Conservation (phyloP, 1,140 invertebrate genomes). For the Nomia melanderi region DNA sequence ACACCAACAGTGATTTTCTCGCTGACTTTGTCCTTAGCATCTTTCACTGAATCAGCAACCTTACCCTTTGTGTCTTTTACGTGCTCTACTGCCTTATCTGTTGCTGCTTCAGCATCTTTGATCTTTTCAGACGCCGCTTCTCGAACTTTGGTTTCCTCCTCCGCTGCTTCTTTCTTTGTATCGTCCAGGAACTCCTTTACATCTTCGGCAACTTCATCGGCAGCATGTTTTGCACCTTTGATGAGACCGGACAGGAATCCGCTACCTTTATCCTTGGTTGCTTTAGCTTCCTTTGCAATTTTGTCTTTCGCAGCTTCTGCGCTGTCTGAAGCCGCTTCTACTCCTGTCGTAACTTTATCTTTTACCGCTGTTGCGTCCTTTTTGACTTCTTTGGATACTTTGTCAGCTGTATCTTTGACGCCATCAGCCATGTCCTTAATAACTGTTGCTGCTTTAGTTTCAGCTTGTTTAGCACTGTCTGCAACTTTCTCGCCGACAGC, state of each 20-base stretch:
- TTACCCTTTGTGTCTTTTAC: constrained; percentile 31
- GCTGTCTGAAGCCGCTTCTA: constrained; percentile 1
- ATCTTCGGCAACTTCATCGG: constrained; percentile 72
- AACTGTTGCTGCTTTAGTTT: constrained; percentile 3
- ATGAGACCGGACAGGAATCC: constrained; percentile 64
- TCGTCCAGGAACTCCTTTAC: constrained; percentile 71
- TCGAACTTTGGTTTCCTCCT: constrained; percentile 55
- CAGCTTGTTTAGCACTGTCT: constrained; percentile 23
- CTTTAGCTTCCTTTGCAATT: constrained; percentile 49
- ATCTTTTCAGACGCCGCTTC: constrained; percentile 27
- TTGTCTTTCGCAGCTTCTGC: constrained; percentile 43
- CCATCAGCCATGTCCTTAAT: neutral
- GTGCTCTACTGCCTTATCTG: neutral
- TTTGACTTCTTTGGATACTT: constrained; percentile 34
- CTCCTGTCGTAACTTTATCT: constrained; percentile 22
- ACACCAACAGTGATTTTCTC: constrained; percentile 5
- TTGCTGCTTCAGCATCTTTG: constrained; percentile 15
- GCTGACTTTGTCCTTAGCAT: constrained; percentile 44
- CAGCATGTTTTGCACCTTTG: constrained; percentile 67
- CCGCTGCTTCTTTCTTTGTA: constrained; percentile 66
- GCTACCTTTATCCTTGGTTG: constrained; percentile 55
- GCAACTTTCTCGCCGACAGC: constrained; percentile 4
- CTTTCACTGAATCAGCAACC: constrained; percentile 12
- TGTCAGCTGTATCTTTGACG: neutral
- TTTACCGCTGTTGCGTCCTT: constrained; percentile 25